A percentile compares a stretch with the other conserved stretches of the same genome.
These are phyloP conservation scores for Eupithecia abbreviata DNA, from an alignment of 2,888 invertebrate genomes.

Conservation along the genomic window DNA sequence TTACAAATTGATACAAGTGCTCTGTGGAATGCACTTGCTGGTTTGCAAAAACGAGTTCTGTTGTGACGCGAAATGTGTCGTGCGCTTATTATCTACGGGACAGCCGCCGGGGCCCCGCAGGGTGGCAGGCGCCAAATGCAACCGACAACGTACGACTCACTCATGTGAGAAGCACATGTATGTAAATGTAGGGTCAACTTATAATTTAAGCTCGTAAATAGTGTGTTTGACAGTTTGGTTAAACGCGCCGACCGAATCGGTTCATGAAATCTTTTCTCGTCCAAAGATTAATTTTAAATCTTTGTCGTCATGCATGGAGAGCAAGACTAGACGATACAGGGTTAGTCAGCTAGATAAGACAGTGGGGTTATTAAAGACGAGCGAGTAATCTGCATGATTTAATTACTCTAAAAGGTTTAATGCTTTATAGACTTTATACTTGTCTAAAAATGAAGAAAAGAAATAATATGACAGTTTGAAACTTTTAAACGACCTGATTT, in stretches of 20 bases:
- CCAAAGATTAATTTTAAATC: too few relatives aligned
- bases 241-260: not conserved
- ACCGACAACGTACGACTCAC: slow-evolving; percentile 4
- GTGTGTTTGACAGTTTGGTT: not conserved
- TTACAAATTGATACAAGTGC: slow-evolving; percentile 51
- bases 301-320: not conserved
- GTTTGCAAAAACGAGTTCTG: slow-evolving; percentile 54
- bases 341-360: not conserved
- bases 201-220: slow-evolving; percentile 1
- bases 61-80: slow-evolving; percentile 66
- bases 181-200: not conserved
- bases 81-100: slow-evolving; percentile 76
- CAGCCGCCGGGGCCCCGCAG: slow-evolving; percentile 70
- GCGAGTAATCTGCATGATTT: not conserved
- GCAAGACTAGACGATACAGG: not conserved
- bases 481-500: too few relatives aligned
- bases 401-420: not conserved
- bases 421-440: not conserved
- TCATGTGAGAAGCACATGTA: slow-evolving; percentile 3
- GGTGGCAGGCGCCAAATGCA: slow-evolving; percentile 61
- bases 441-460: not conserved
- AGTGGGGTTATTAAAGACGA: not conserved
- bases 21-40: slow-evolving; percentile 60
- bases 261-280: not conserved
- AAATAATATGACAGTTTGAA: not conserved